These are phyloP conservation scores for Lota lota DNA, from an alignment of 2,113 vertebrate species.

Conservation along the genomic window DNA sequence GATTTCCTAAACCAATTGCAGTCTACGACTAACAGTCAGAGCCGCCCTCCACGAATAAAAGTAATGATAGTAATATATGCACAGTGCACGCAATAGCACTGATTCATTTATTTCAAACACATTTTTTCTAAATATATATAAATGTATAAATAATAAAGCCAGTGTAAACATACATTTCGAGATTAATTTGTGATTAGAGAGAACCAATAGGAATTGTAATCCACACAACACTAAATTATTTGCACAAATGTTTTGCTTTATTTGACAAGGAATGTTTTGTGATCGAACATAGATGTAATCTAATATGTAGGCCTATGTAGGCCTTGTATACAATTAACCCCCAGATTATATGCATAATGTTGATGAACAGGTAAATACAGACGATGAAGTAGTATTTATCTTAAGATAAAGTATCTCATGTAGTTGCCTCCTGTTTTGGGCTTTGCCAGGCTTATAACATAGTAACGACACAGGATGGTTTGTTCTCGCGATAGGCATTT, in stretches of 20 bases:
- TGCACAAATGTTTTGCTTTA: neutral
- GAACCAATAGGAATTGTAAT: neutral
- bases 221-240: neutral
- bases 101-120: neutral
- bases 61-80: conserved; percentile 10
- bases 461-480: conserved; percentile 23
- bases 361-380: too few relatives aligned
- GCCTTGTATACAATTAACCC: too few relatives aligned
- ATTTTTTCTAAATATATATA: neutral
- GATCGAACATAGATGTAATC: too few relatives aligned
- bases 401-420: too few relatives aligned
- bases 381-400: too few relatives aligned
- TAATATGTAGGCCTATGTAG: too few relatives aligned
- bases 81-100: neutral
- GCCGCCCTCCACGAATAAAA: conserved; percentile 1
- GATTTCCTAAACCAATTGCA: conserved; percentile 30
- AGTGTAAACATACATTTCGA: conserved; percentile 4
- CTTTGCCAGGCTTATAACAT: neutral
- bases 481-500: neutral
- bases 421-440: too few relatives aligned
- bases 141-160: neutral
- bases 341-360: too few relatives aligned
- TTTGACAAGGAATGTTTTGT: too few relatives aligned
- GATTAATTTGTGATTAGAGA: conserved; percentile 9
- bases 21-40: conserved; percentile 6